Percentiles rank a stretch among this genome's conserved stretches.
These are phyloP conservation scores for Phaedon cochleariae DNA, from an alignment of 2,888 invertebrate species.

Conservation along the genomic window DNA sequence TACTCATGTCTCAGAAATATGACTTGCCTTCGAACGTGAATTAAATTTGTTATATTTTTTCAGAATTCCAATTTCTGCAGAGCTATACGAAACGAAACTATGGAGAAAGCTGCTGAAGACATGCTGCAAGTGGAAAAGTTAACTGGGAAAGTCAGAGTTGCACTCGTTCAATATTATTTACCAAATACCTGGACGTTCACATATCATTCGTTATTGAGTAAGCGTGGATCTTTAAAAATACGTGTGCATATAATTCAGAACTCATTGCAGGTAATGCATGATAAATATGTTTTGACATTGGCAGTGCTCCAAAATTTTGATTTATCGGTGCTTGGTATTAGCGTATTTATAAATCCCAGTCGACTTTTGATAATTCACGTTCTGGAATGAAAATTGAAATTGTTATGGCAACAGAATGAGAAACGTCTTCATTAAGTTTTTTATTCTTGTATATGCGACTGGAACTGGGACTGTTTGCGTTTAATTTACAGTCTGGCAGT, in stretches of 20 bases:
- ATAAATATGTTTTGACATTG: conserved; percentile 45
- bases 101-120: no score
- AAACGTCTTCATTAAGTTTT: conserved; percentile 8
- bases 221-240: no score
- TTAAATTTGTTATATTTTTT: no score
- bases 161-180: no score
- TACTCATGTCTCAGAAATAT: no score
- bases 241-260: background rate
- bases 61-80: no score
- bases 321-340: conserved; percentile 40
- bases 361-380: conserved; percentile 23
- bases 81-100: no score
- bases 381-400: conserved; percentile 9
- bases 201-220: no score
- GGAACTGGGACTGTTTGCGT: background rate
- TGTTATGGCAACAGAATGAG: conserved; percentile 14
- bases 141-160: no score
- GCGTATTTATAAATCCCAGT: conserved; percentile 26
- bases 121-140: no score
- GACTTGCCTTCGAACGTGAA: no score
- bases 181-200: no score
- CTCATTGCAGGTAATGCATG: conserved; percentile 24
- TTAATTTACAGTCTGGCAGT: background rate
- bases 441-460: background rate
- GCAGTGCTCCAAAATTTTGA: conserved; percentile 42